Percentiles rank a stretch among this genome's conserved stretches.
Conservation (phyloP, 2,888 invertebrate species). For the Limnephilus auricula region DNA sequence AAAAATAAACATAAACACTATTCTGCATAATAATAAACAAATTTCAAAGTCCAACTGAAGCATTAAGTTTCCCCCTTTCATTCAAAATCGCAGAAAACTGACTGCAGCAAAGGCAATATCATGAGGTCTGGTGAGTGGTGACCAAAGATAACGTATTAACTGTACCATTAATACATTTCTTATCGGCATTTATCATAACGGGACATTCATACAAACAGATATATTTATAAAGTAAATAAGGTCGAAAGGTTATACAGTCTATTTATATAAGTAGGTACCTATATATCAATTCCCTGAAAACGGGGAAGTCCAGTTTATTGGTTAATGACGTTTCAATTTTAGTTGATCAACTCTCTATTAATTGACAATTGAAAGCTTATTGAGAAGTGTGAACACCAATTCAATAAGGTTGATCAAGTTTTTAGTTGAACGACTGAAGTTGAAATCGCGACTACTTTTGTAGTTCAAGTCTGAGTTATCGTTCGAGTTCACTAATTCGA, state of each 20-base stretch:
- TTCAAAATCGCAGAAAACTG: not conserved
- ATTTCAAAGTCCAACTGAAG: not conserved
- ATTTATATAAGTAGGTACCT: not conserved
- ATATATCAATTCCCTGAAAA: not conserved
- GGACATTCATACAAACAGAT: not conserved
- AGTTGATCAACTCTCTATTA: no score
- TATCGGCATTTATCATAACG: not conserved
- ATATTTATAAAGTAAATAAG: not conserved
- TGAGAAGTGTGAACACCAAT: no score
- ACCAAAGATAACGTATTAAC: not conserved
- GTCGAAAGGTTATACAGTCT: not conserved
- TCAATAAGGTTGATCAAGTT: no score
- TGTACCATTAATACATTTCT: not conserved
- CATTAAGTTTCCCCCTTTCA: not conserved
- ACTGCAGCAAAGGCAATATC: not conserved
- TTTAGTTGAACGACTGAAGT: no score
- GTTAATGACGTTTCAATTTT: not conserved
- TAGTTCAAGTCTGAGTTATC: no score
- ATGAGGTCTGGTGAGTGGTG: not conserved
- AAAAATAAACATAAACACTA: no score
- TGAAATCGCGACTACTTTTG: no score
- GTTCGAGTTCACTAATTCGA: no score
- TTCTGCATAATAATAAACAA: no score
- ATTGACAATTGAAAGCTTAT: no score
- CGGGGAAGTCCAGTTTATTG: not conserved